phyloP scores from a whole-genome alignment of 2,888 invertebrate genomes.

The Baronia brevicornis region DNA sequence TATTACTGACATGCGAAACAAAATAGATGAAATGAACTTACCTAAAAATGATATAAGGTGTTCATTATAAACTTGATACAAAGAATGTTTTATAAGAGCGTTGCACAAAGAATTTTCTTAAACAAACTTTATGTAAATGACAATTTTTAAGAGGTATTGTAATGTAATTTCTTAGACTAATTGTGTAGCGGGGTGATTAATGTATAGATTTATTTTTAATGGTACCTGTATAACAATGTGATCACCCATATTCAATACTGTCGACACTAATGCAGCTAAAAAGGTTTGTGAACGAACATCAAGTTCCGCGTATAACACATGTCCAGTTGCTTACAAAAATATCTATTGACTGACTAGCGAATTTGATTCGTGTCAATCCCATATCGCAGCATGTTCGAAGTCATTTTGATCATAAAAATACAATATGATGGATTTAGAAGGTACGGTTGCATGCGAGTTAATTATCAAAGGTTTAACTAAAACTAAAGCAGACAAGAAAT shows the following conservation, averaged over 20 bases:
- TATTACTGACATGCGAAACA: too few species aligned
- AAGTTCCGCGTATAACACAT: conserved; percentile 25
- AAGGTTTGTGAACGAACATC: conserved; percentile 2
- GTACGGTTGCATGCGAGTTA: conserved; percentile 43
- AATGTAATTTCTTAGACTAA: too few species aligned
- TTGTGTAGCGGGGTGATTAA: too few species aligned
- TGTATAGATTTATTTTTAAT: neutral
- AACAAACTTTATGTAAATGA: too few species aligned
- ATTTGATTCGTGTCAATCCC: conserved; percentile 33
- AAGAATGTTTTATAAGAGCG: too few species aligned
- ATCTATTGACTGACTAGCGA: conserved; percentile 49
- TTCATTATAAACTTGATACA: too few species aligned
- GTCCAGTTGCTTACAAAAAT: conserved; percentile 37
- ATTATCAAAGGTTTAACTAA: conserved; percentile 20
- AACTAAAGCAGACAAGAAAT: conserved; percentile 13
- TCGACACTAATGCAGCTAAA: conserved; percentile 7
- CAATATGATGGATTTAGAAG: conserved; percentile 36
- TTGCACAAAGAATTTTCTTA: too few species aligned
- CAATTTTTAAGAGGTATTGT: too few species aligned
- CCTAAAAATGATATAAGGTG: too few species aligned
- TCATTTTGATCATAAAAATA: conserved; percentile 43
- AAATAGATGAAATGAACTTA: too few species aligned
- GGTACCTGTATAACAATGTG: conserved; percentile 24
- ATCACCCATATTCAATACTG: conserved; percentile 21
- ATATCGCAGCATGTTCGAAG: conserved; percentile 41